Conservation (phyloP, 2,797 vertebrate species). For the Astyanax mexicanus region DNA sequence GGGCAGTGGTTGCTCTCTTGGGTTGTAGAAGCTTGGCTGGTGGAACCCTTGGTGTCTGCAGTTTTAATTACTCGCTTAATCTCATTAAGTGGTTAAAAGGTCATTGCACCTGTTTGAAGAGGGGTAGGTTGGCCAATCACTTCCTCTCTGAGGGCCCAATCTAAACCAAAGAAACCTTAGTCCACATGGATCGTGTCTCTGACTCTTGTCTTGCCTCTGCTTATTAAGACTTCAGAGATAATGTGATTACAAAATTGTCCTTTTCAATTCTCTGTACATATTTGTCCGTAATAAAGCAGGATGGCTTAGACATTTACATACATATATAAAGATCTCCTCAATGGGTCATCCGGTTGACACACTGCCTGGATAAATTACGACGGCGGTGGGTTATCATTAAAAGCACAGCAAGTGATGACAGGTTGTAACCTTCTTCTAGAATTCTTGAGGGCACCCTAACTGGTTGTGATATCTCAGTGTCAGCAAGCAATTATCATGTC, state of each 20-base stretch:
- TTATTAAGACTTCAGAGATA: constrained; percentile 59
- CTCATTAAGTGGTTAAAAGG: constrained; percentile 76
- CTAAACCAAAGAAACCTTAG: constrained; percentile 57
- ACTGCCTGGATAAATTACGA: constrained; percentile 50
- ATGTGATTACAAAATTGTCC: constrained; percentile 60
- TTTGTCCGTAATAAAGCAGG: constrained; percentile 38
- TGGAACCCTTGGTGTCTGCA: constrained; percentile 55
- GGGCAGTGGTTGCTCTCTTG: constrained; percentile 53
- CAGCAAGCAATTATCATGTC: constrained; percentile 41
- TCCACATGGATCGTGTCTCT: constrained; percentile 70
- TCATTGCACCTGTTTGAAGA: constrained; percentile 70
- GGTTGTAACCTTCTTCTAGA: constrained; percentile 51
- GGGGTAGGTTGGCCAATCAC: constrained; percentile 46
- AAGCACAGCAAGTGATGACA: constrained; percentile 39
- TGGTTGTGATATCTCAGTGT: constrained; percentile 41
- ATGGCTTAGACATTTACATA: constrained; percentile 21
- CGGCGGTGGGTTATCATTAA: constrained; percentile 51
- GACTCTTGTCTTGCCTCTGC: constrained; percentile 41
- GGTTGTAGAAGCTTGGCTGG: constrained; percentile 45
- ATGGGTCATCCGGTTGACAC: constrained; percentile 42
- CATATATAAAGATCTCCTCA: constrained; percentile 35
- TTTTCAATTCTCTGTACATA: constrained; percentile 20
- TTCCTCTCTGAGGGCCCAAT: constrained; percentile 47
- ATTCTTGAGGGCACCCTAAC: constrained; percentile 47
- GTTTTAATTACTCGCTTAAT: constrained; percentile 82